Conservation (phyloP, 2,797 vertebrate species). For the Pygocentrus nattereri region DNA sequence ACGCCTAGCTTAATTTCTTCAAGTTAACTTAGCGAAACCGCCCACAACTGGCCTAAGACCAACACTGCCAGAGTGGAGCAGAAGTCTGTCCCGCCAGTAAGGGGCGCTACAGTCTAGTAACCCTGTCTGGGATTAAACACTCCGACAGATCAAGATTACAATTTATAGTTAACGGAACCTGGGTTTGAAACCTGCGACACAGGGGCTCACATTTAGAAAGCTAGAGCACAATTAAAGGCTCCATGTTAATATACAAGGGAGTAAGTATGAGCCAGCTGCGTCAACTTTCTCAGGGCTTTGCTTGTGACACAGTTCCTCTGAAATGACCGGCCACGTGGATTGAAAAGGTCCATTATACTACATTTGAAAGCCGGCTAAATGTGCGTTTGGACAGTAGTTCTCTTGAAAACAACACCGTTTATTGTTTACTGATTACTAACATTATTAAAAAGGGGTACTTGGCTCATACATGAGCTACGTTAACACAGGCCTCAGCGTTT, state of each 20-base stretch:
- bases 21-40: background rate
- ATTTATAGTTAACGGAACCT: background rate
- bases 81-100: background rate
- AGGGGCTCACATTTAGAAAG: background rate
- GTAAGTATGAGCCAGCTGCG: background rate
- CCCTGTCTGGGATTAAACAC: background rate
- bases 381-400: background rate
- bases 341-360: background rate
- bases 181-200: background rate
- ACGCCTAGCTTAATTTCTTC: background rate
- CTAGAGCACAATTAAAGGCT: background rate
- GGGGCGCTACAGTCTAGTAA: background rate
- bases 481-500: background rate
- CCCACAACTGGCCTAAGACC: background rate
- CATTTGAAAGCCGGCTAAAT: background rate
- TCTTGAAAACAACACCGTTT: background rate
- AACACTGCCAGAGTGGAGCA: background rate
- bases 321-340: conserved; percentile 39
- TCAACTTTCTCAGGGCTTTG: background rate
- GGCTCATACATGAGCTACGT: background rate
- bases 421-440: background rate
- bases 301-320: background rate
- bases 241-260: background rate
- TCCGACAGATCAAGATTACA: background rate
- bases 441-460: background rate